phyloP scores from a whole-genome alignment of 2,888 invertebrate genomes.

The Pimpla rufipes region DNA sequence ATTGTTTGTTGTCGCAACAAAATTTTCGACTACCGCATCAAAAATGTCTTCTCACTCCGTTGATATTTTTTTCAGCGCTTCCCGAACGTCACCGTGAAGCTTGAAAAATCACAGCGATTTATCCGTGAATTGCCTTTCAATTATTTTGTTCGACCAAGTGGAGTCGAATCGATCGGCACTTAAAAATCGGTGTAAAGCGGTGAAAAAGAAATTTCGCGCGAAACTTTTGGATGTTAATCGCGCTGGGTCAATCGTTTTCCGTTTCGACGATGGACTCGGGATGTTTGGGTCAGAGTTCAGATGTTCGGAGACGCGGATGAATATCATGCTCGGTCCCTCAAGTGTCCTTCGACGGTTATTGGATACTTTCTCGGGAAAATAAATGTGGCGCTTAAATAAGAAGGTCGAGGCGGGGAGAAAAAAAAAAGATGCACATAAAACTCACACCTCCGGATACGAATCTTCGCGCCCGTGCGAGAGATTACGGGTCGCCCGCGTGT shows the following conservation, averaged over 20 bases:
- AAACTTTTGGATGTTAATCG: not conserved
- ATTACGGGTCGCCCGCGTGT: slow-evolving; percentile 71
- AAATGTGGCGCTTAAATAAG: slow-evolving; percentile 75
- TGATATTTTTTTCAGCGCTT: too few relatives aligned
- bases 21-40: too few relatives aligned
- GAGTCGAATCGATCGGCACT: too few relatives aligned
- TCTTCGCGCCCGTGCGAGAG: slow-evolving; percentile 45
- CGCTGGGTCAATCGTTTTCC: not conserved
- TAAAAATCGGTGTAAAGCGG: too few relatives aligned
- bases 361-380: slow-evolving; percentile 66
- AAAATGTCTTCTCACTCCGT: too few relatives aligned
- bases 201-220: too few relatives aligned
- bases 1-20: too few relatives aligned
- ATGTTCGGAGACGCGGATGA: slow-evolving; percentile 45
- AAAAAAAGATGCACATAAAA: slow-evolving; percentile 33
- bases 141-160: too few relatives aligned
- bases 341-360: slow-evolving; percentile 32
- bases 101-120: too few relatives aligned
- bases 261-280: slow-evolving; percentile 3
- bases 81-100: too few relatives aligned
- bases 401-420: slow-evolving; percentile 22
- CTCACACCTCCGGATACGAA: slow-evolving; percentile 51
- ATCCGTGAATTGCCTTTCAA: too few relatives aligned
- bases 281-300: slow-evolving; percentile 47
- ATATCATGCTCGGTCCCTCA: slow-evolving; percentile 28